Evolutionary conservation across 2,113 vertebrate species (phyloP), one percentile per base, ranked within the genome.

Genomic region (Diadophis punctatus): DNA sequence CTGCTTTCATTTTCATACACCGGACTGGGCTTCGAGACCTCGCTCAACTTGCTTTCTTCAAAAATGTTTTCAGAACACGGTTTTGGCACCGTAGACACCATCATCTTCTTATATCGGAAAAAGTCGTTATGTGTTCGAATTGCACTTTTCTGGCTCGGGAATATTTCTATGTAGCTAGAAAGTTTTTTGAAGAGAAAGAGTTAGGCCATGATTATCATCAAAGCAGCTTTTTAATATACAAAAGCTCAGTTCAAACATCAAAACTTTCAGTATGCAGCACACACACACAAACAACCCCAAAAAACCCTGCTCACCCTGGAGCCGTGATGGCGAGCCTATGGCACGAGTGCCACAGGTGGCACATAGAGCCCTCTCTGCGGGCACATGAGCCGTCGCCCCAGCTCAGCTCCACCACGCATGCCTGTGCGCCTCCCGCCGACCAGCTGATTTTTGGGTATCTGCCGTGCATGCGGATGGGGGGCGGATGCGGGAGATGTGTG

Each of bases 161-260:
- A 99, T 96, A 99, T 98, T 95, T 99, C 98, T 55, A 99, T 98
- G 20, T 99, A 99, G 27, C 99, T 99, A 84, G 12, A 93, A 18
- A 3, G 20, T 46, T 23, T 60, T 4, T 18, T 20, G 51, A 53
- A 88, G 60, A 14, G 34, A 88, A 23, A 88, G 3, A 16, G 34
- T 46, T 46, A 52, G 60, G 55, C 46, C 11, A 88, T 0, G 3
- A 23, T 86, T 14, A 49, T 80, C 25, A 18, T 16, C 18, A 34
- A 53, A 46, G n/a, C 5, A 39, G 6, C 3, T 12, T 51, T 63
- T 25, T 3, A 23, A 48, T 20, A 27, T 0, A 48, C 4, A 4
- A n/a, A 60, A n/a, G 4, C 16, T 80, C 86, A 23, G 55, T 43
- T 80, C 39, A 89, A 25, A n/a, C 5, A 91, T 9, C 16, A 22